Base-by-base conservation (phyloP, 2,113 vertebrate genomes). In the human (Homo sapiens) region DNA sequence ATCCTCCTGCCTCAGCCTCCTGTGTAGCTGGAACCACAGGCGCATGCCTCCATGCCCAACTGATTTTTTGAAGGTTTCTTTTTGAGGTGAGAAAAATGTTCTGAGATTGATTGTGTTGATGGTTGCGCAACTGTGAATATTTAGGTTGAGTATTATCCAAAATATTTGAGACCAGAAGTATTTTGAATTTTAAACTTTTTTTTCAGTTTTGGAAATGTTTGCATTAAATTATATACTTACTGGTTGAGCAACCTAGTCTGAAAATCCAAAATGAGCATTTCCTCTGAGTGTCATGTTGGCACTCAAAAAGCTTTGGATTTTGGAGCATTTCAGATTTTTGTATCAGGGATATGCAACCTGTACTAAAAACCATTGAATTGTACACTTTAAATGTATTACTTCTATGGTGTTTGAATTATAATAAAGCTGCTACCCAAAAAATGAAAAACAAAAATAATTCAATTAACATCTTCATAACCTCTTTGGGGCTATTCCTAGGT, bases 341-440 rank as follows among this genome's bases (percentile, higher is more conserved):
- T 43, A 76, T 76, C 45, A 45, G 43, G 40, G 13, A 76, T 16
- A 45, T 6, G 27, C 40, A 76, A 76, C 40, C 25, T 76, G 59
- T 73, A 73, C 48, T 73, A 61, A 90, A 96, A 82, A 73, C 38
- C 64, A 50, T 38, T 75, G 20, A 93, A 55, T 45, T 90, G 43
- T 68, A 61, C 2, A 68, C 59, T 84, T 88, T 90, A 81, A 93
- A 85, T 55, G 20, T 55, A 9, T 96, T 13, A 82, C 45, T 86
- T 94, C 6, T 66, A 64, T 87, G 38, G 52, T 52, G 16, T 96
- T 40, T 82, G 32, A 92, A 64, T 85, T 82, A 81, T 72, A 87
- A 32, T 93, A 97, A 90, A 90, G n/a, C 59, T 93, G 6, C 76
- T 91, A 80, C 45, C 68, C 6, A 45, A 81, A 89, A 89, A 80